Conservation (phyloP, 2,113 vertebrate genomes). For the Pachycephala philippinensis region DNA sequence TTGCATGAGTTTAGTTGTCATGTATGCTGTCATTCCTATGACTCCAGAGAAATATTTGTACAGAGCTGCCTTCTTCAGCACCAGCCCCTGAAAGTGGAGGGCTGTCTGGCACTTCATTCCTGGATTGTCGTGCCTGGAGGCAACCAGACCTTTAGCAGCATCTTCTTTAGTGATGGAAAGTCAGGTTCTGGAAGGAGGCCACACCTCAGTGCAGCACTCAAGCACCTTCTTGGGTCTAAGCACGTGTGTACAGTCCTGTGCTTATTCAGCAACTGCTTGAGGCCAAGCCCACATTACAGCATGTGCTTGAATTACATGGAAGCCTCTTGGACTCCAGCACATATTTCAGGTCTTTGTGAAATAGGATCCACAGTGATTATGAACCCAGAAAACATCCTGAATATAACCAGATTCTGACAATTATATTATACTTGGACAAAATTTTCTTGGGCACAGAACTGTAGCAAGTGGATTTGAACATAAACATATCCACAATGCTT, state of each 20-base stretch:
- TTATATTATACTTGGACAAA: background rate
- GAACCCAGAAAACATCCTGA: background rate
- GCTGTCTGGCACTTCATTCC: background rate
- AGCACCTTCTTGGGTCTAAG: background rate
- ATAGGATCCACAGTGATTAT: background rate
- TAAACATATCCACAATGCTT: background rate
- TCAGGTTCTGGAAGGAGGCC: background rate
- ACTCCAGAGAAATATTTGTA: background rate
- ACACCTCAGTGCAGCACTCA: background rate
- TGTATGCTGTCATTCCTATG: background rate
- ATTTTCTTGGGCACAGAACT: background rate
- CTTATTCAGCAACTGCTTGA: background rate
- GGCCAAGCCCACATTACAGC: background rate
- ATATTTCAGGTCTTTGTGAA: background rate
- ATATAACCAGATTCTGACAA: background rate
- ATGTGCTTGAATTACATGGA: background rate
- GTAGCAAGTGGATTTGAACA: background rate
- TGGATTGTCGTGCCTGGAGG: rapidly evolving
- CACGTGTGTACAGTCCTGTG: background rate
- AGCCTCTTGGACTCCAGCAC: background rate
- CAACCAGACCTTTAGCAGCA: background rate
- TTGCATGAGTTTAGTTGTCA: background rate
- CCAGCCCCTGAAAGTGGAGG: background rate
- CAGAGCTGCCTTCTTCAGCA: background rate
- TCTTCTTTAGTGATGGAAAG: background rate